phyloP scores from a whole-genome alignment of 2,113 vertebrate genomes.

The Colaptes auratus region DNA sequence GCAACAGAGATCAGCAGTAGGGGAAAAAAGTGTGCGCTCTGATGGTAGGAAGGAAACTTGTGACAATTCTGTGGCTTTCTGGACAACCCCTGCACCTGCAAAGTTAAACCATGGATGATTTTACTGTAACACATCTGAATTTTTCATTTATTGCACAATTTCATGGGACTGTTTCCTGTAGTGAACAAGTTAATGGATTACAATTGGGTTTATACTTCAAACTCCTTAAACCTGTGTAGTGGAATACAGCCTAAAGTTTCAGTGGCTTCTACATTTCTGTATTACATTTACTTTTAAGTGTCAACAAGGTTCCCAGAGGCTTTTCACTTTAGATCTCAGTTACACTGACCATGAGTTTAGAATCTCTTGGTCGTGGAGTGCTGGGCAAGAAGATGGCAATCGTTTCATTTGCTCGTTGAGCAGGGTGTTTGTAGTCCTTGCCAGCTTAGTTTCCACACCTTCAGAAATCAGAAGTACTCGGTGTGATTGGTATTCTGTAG shows the following conservation, averaged over 20 bases:
- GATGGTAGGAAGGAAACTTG: neutral
- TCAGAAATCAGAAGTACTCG: neutral
- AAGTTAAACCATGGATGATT: neutral
- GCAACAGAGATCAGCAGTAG: neutral
- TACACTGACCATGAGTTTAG: neutral
- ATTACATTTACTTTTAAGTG: neutral
- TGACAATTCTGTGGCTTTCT: neutral
- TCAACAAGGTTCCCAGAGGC: neutral
- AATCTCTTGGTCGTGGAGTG: neutral
- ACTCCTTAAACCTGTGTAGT: neutral
- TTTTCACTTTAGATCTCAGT: neutral
- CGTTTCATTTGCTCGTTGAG: neutral
- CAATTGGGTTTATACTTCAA: neutral
- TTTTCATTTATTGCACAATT: neutral
- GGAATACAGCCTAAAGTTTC: neutral
- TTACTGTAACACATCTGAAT: neutral
- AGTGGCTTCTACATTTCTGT: neutral
- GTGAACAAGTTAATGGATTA: neutral
- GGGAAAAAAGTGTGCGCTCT: neutral
- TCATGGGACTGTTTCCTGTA: neutral
- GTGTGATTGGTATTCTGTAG: neutral
- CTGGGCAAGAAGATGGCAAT: neutral
- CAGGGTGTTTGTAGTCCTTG: neutral
- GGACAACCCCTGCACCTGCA: neutral
- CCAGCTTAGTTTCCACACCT: conserved; percentile 9